Conservation (phyloP, 2,888 invertebrate species). For the Rhodophaea formosa region DNA sequence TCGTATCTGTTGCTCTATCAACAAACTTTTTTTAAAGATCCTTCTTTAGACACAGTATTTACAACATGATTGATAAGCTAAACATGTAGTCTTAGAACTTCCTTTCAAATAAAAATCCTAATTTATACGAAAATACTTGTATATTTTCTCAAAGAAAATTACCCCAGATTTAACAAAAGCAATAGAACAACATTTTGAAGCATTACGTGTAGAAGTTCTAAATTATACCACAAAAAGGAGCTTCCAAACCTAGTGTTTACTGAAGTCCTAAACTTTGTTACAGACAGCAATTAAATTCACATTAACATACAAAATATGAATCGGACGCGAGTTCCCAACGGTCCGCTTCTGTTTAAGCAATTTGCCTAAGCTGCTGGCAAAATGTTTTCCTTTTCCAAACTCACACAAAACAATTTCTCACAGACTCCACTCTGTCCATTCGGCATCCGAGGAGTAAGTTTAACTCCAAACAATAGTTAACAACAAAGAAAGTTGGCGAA, state of each 20-base stretch:
- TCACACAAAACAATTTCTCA: conserved; percentile 75
- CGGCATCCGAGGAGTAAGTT: conserved; percentile 66
- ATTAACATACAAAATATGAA: conserved; percentile 65
- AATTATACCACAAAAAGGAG: conserved; percentile 1
- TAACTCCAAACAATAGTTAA: conserved; percentile 73
- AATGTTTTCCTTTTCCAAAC: conserved; percentile 76
- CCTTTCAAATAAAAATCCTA: no score
- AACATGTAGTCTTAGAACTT: no score
- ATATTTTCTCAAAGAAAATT: no score
- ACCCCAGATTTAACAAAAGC: neutral
- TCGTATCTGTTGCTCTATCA: no score
- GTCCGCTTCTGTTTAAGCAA: conserved; percentile 53
- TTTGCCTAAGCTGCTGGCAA: conserved; percentile 72
- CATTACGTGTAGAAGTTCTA: neutral
- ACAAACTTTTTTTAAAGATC: no score
- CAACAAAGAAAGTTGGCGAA: conserved; percentile 71
- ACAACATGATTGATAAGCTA: no score
- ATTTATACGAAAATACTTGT: no score
- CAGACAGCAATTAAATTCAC: conserved; percentile 57
- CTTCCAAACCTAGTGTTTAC: conserved; percentile 12
- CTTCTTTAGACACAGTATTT: no score
- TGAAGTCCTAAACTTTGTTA: conserved; percentile 25
- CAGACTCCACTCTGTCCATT: conserved; percentile 68
- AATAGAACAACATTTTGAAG: neutral
- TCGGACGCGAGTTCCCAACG: conserved; percentile 41